phyloP scores from a whole-genome alignment of 2,888 invertebrate species.

The Hirtodrosophila cameraria region DNA sequence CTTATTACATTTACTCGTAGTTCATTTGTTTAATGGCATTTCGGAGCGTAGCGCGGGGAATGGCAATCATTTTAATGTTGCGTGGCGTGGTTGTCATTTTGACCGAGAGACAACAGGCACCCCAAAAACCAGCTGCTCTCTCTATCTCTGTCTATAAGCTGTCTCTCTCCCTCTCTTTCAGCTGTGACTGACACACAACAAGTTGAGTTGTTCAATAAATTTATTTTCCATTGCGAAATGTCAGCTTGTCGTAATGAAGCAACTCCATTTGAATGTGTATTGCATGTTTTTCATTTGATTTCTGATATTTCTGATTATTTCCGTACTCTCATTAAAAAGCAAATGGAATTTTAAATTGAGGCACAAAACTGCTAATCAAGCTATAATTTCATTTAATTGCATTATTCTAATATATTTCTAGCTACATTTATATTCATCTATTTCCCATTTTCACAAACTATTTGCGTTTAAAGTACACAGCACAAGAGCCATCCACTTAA shows the following conservation, averaged over 20 bases:
- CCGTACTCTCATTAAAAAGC: conserved; percentile 12
- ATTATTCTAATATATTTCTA: conserved; percentile 18
- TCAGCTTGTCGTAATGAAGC: conserved; percentile 11
- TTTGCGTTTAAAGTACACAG: conserved; percentile 11
- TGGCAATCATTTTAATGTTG: conserved; percentile 56
- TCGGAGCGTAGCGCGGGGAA: conserved; percentile 2
- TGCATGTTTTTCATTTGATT: not conserved
- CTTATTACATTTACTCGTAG: conserved; percentile 70
- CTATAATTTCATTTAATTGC: conserved; percentile 24
- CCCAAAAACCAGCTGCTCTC: conserved; percentile 1
- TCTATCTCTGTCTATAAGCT: not conserved
- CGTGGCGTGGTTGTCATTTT: conserved; percentile 38
- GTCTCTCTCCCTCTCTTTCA: not conserved
- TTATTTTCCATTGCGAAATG: conserved; percentile 36
- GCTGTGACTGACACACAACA: conserved; percentile 10
- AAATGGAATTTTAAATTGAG: conserved; percentile 11
- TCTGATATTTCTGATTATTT: conserved; percentile 1
- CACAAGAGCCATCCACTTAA: conserved; percentile 11
- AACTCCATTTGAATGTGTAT: not conserved
- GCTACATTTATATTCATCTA: not conserved
- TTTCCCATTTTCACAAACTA: too few species aligned
- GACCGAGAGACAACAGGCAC: conserved; percentile 6
- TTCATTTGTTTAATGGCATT: conserved; percentile 73
- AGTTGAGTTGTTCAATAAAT: conserved; percentile 25
- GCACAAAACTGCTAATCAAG: not conserved